These are phyloP conservation scores for Thripadectes ignobilis DNA, from an alignment of 2,797 vertebrate genomes.

Conservation along the genomic window DNA sequence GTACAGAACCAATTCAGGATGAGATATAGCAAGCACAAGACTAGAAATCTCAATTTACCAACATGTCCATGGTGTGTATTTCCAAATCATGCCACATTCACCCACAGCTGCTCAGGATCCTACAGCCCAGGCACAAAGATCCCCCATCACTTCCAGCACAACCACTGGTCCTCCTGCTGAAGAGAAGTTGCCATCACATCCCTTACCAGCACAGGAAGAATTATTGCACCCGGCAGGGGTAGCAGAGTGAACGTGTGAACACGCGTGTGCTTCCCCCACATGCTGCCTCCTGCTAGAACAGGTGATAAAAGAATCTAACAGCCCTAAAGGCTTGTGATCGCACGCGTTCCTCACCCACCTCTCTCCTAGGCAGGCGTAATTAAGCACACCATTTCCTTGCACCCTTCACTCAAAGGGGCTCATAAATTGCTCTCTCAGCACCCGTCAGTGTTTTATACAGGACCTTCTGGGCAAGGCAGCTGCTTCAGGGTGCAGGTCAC, in stretches of 20 bases:
- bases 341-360: not conserved
- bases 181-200: not conserved
- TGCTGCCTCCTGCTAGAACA: not conserved
- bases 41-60: not conserved
- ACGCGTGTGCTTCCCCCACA: accelerated
- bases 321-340: not conserved
- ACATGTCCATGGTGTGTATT: too few relatives aligned
- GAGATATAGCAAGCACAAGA: not conserved
- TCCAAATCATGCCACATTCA: not conserved
- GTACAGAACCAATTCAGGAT: not conserved
- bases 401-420: not conserved
- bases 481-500: not conserved
- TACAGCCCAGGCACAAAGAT: not conserved
- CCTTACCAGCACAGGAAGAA: not conserved
- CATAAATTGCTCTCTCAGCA: not conserved
- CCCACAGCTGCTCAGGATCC: not conserved
- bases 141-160: not conserved
- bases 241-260: not conserved
- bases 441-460: accelerated
- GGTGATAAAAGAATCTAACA: conserved; percentile 12
- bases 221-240: not conserved
- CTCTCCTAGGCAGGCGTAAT: not conserved
- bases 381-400: not conserved
- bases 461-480: not conserved
- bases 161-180: not conserved